A percentile compares a stretch with the other conserved stretches of the same genome.
These are phyloP conservation scores for Opisthocomus hoazin DNA, from an alignment of 2,113 vertebrate species.

Conservation along the genomic window DNA sequence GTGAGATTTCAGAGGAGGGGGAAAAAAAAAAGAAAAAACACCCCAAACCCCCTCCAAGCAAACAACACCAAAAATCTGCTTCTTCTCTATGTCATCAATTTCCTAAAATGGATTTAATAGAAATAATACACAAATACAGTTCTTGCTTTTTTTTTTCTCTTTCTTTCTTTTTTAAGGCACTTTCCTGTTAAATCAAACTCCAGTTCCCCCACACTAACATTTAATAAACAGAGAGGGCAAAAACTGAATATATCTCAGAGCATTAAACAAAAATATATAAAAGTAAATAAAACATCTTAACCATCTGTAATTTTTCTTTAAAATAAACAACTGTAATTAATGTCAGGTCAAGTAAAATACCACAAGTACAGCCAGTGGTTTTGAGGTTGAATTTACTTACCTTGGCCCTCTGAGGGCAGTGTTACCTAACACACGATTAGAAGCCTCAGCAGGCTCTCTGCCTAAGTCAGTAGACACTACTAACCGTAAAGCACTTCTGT, in stretches of 20 bases:
- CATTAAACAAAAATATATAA: neutral
- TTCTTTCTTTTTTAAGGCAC: neutral
- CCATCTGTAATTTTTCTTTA: neutral
- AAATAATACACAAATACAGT: neutral
- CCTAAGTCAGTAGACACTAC: neutral
- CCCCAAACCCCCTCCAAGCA: neutral
- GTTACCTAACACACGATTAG: slow-evolving; percentile 71
- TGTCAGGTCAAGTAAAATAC: neutral
- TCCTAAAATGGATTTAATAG: neutral
- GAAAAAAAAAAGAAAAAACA: neutral
- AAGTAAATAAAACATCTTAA: neutral
- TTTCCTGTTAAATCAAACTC: neutral
- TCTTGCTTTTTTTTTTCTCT: neutral
- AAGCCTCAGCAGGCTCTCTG: slow-evolving; percentile 44
- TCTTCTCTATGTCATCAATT: neutral
- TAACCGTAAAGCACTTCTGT: neutral
- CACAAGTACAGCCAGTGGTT: slow-evolving; percentile 4
- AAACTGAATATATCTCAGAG: neutral
- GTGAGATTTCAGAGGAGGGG: neutral
- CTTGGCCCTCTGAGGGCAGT: slow-evolving; percentile 81
- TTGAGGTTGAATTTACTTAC: slow-evolving; percentile 73
- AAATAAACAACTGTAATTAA: neutral
- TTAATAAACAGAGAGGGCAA: accelerated
- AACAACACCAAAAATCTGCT: neutral
- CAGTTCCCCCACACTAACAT: neutral